Conservation (phyloP, 2,888 invertebrate genomes). For the Malacosoma neustria region DNA sequence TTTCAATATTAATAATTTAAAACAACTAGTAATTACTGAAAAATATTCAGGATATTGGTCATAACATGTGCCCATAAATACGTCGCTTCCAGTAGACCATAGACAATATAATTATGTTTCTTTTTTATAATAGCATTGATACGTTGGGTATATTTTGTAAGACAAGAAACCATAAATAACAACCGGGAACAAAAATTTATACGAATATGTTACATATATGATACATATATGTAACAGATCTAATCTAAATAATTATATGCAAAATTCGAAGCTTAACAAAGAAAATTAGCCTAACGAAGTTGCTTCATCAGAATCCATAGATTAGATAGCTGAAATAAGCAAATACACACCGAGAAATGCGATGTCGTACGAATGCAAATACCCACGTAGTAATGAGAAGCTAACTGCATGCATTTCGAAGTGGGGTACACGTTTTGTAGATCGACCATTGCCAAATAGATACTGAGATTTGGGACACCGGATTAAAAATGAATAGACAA, state of each 20-base stretch:
- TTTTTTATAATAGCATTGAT: no score
- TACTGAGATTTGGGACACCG: constrained; percentile 26
- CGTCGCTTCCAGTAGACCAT: no score
- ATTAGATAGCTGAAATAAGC: constrained; percentile 3
- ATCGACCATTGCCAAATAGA: constrained; percentile 60
- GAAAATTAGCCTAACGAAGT: neutral
- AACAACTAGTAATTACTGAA: no score
- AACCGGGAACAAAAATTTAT: no score
- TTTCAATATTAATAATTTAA: no score
- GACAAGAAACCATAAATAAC: no score
- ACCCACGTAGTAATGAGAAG: constrained; percentile 50
- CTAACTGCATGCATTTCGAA: constrained; percentile 60
- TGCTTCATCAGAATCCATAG: neutral
- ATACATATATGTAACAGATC: no score
- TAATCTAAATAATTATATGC: neutral
- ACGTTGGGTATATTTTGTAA: no score
- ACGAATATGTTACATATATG: no score
- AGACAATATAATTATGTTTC: no score
- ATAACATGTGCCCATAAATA: no score
- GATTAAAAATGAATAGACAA: constrained; percentile 63
- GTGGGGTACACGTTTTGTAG: constrained; percentile 29
- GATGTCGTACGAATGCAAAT: constrained; percentile 45
- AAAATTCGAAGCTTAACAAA: neutral
- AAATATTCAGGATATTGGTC: no score
- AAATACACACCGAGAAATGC: constrained; percentile 4